A percentile compares a stretch with the other conserved stretches of the same genome.
phyloP scores from a whole-genome alignment of 2,113 vertebrate genomes.

The Phyllostomus discolor region DNA sequence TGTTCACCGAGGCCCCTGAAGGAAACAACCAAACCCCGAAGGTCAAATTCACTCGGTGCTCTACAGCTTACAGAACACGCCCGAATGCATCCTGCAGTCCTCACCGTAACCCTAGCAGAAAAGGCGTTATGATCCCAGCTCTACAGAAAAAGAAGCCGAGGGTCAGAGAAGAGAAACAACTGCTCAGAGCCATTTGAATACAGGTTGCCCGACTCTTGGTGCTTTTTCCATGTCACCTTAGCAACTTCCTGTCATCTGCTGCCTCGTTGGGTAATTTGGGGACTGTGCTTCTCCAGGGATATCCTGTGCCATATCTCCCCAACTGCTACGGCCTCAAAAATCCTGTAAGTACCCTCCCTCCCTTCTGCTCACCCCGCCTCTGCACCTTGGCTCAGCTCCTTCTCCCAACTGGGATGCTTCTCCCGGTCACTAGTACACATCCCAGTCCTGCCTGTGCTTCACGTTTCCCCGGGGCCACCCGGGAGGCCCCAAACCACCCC shows the following conservation, averaged over 20 bases:
- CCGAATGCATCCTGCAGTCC: background rate
- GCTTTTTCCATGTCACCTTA: background rate
- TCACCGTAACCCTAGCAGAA: background rate
- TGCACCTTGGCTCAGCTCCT: background rate
- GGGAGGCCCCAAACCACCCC: background rate
- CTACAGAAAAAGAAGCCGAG: background rate
- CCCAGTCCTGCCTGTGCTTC: background rate
- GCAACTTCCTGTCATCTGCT: background rate
- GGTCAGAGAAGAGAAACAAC: background rate
- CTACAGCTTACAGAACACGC: background rate
- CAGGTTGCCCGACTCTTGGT: background rate
- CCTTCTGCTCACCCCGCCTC: background rate
- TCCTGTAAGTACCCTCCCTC: background rate
- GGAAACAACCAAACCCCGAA: background rate
- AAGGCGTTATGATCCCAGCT: background rate
- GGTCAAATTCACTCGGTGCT: background rate
- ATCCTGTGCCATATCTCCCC: background rate
- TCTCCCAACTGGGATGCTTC: background rate
- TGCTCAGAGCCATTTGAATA: background rate
- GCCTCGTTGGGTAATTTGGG: background rate
- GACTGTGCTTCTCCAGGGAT: background rate
- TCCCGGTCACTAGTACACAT: background rate
- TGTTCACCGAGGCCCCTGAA: background rate
- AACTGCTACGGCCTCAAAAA: background rate
- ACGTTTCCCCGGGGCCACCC: background rate